Percentiles rank a stretch among this genome's conserved stretches.
Evolutionary conservation across 2,797 vertebrate species (phyloP).

Genomic region (Meriones psammophilus): DNA sequence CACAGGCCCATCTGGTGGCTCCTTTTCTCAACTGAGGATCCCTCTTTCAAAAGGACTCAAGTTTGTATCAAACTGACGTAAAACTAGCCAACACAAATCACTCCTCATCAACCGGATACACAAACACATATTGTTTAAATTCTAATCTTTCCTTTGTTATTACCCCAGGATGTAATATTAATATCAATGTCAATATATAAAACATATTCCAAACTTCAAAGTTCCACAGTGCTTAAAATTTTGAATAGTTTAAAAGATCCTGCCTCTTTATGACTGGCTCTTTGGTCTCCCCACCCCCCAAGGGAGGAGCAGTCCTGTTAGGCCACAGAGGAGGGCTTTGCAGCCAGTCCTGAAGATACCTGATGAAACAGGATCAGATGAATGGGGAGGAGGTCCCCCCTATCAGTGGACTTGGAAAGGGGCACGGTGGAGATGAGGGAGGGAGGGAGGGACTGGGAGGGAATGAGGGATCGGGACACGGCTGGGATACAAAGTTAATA

Average conservation of each 20-base stretch:
- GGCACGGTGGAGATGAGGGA: no score
- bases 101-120: background rate
- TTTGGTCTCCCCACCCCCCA: no score
- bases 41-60: background rate
- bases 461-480: no score
- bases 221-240: background rate
- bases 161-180: background rate
- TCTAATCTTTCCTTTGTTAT: background rate
- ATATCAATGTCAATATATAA: background rate
- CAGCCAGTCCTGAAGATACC: no score
- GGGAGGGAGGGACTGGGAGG: no score
- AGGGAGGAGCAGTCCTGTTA: no score
- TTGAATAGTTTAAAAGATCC: background rate
- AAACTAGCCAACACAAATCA: background rate
- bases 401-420: no score
- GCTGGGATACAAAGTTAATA: no score
- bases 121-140: background rate
- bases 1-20: accelerated
- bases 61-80: background rate
- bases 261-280: no score
- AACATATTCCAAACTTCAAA: background rate
- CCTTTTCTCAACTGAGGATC: background rate
- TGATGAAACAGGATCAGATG: no score
- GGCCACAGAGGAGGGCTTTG: no score
- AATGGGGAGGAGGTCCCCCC: no score